A percentile compares a stretch with the other conserved stretches of the same genome.
These are phyloP conservation scores for Rhyacophila evoluta DNA, from an alignment of 2,888 invertebrate genomes.

Conservation along the genomic window DNA sequence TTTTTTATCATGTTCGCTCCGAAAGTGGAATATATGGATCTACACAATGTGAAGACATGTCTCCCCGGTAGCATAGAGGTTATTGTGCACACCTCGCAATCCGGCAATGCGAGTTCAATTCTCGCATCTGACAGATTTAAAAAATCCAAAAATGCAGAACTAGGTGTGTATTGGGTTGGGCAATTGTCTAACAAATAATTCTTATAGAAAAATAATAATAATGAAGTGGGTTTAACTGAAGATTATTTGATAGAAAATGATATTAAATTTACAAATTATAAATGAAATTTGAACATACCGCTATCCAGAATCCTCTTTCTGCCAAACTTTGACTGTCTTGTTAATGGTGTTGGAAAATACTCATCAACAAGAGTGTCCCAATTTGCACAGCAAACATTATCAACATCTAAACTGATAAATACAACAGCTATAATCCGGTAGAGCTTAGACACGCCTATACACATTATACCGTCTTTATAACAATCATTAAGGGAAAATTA, in stretches of 20 bases:
- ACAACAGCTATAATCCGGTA: not conserved
- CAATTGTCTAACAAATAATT: not conserved
- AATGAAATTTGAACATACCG: slow-evolving; percentile 2
- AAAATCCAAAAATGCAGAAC: too few relatives aligned
- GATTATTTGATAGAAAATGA: too few relatives aligned
- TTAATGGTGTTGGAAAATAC: slow-evolving; percentile 37
- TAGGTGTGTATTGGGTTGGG: too few relatives aligned
- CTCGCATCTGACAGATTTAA: too few relatives aligned
- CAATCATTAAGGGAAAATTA: not conserved
- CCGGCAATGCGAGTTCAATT: too few relatives aligned
- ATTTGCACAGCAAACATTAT: slow-evolving; percentile 54
- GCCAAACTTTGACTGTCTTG: slow-evolving; percentile 26
- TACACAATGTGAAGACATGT: too few relatives aligned
- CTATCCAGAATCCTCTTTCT: not conserved
- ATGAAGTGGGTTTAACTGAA: too few relatives aligned
- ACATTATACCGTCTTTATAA: not conserved
- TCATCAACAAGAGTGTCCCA: slow-evolving; percentile 59
- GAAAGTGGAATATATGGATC: too few relatives aligned
- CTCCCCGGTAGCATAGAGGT: too few relatives aligned
- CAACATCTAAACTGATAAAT: not conserved
- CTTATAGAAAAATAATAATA: not conserved
- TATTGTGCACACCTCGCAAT: too few relatives aligned
- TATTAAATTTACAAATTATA: too few relatives aligned
- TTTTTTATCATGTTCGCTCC: too few relatives aligned
- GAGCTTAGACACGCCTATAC: not conserved